Base-by-base conservation (phyloP, 2,888 invertebrate species). In the Drosophila pegasa region DNA sequence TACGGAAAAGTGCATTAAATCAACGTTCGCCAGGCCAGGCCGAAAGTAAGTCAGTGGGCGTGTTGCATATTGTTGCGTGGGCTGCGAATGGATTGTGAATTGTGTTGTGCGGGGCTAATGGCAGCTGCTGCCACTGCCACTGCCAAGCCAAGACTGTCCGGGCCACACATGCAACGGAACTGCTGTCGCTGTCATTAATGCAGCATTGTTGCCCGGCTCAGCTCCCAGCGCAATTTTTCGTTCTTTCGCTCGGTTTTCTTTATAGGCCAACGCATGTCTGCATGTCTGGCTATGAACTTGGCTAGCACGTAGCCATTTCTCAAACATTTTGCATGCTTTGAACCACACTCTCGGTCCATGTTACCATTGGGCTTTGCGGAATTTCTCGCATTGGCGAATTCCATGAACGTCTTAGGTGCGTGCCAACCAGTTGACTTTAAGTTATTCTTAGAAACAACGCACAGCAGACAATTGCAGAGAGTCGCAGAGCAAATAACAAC, bases 11-110 rank as follows among this genome's bases (percentile, higher is more conserved):
- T 78, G 68, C 70, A 76, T 71, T 80, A 80, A 73, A 74, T 75
- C 75, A 78, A 66, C 55, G 65, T 59, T 57, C 47, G 69, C 43
- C 3, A 27, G 57, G 69, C 43, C 3, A 27, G 57, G 12, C 40
- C 51, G 71, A 85, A 85, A 85, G 84, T 85, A 85, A 85, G 88
- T 73, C 87, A 88, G 87, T 88, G 74, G 88, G 83, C 76, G 79
- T 58, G 79, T 58, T 45, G 40, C 45, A 66, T 55, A 66, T 65
- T 48, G 55, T 43, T 60, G 68, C 59, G 69, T 63, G 65, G 59
- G 75, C 57, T 43, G 35, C 31, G 10, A n/a, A 9, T 8, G 29
- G 18, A 33, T 54, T 40, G 52, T 12, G 16, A 18, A 20, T 29
- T 38, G 38, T 40, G 52, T 25, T 37, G 47, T 61, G 63, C 51